Conservation (phyloP, 2,113 vertebrate genomes). For the Phrynosoma platyrhinos region DNA sequence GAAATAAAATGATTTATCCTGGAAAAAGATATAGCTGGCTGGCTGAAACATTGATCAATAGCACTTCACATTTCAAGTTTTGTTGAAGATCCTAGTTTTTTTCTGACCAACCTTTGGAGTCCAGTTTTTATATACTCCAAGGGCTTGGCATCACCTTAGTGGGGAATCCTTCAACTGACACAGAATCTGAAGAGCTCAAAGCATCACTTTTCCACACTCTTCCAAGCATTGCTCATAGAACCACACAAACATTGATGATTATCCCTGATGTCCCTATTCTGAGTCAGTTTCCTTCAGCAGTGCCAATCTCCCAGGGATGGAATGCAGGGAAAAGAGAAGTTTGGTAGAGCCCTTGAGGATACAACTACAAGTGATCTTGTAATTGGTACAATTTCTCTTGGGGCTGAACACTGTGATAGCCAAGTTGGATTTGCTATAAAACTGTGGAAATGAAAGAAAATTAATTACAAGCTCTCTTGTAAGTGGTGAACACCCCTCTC, state of each 20-base stretch:
- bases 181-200: background rate
- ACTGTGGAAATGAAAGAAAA: background rate
- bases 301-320: background rate
- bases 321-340: background rate
- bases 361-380: background rate
- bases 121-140: background rate
- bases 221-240: background rate
- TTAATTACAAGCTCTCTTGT: constrained; percentile 13
- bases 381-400: background rate
- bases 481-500: background rate
- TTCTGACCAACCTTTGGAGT: background rate
- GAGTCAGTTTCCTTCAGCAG: no score
- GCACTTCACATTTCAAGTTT: background rate
- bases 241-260: background rate
- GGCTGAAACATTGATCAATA: background rate
- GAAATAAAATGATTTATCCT: background rate
- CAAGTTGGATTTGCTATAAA: background rate
- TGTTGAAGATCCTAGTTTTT: background rate
- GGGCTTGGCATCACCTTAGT: background rate
- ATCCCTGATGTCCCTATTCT: background rate
- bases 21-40: background rate
- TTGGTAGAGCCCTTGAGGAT: background rate
- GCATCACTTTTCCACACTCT: background rate
- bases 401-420: background rate
- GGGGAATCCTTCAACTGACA: no score